A percentile compares a stretch with the other conserved stretches of the same genome.
Conservation (phyloP, 1,140 invertebrate species). For the Dolichoris vasculosae region DNA sequence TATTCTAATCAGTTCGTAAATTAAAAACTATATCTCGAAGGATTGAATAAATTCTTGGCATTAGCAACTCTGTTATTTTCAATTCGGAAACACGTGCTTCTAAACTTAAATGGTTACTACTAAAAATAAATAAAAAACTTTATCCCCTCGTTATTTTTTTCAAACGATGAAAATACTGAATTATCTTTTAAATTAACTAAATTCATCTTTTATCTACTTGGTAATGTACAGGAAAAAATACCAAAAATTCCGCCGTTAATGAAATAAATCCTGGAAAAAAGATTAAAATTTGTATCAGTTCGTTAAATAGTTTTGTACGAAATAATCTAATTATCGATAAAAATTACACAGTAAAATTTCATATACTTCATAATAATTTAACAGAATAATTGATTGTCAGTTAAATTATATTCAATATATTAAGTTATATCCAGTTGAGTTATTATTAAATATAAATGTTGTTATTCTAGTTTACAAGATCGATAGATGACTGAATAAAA, state of each 20-base stretch:
- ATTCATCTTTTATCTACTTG: neutral
- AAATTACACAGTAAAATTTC: no score
- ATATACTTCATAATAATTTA: no score
- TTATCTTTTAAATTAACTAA: neutral
- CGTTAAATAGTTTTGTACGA: no score
- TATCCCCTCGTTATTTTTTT: conserved; percentile 13
- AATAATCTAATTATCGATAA: no score
- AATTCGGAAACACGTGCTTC: neutral
- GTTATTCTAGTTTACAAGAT: no score
- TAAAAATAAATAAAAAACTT: conserved; percentile 32
- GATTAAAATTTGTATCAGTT: no score
- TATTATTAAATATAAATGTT: no score
- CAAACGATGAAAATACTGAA: neutral
- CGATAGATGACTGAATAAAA: no score
- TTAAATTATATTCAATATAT: no score
- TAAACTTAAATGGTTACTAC: neutral
- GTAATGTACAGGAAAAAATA: conserved; percentile 6
- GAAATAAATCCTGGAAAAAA: no score
- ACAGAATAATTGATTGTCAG: no score
- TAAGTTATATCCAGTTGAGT: no score
- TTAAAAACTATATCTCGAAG: neutral
- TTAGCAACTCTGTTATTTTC: neutral
- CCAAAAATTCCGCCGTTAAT: conserved; percentile 13
- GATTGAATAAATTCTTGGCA: conserved; percentile 28
- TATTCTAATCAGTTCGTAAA: conserved; percentile 3